phyloP scores from a whole-genome alignment of 2,888 invertebrate species.

The Dryomyza anilis region DNA sequence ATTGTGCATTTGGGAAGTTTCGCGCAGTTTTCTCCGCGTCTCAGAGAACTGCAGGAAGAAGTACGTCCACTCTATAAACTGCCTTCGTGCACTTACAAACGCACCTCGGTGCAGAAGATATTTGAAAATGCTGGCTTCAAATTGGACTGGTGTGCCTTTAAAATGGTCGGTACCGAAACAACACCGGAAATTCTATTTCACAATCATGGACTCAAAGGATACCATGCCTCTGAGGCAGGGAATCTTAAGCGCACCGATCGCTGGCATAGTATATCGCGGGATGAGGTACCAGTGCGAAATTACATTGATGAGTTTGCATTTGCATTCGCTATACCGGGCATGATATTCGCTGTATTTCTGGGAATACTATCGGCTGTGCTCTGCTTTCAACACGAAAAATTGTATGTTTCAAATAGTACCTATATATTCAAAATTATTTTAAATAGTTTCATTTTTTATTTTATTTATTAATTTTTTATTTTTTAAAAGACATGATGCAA shows the following conservation, averaged over 20 bases:
- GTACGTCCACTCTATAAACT: slow-evolving; percentile 80
- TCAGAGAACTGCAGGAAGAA: slow-evolving; percentile 69
- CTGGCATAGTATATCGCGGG: slow-evolving; percentile 70
- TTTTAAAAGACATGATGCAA: slow-evolving; percentile 66
- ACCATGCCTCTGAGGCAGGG: slow-evolving; percentile 51
- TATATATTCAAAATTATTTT: slow-evolving; percentile 4
- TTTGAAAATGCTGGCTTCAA: slow-evolving; percentile 80
- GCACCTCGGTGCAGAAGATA: slow-evolving; percentile 81
- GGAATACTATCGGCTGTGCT: slow-evolving; percentile 73
- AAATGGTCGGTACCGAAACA: slow-evolving; percentile 68
- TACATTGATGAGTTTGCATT: slow-evolving; percentile 73
- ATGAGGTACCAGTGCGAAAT: slow-evolving; percentile 70
- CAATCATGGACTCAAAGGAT: slow-evolving; percentile 46
- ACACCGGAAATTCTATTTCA: slow-evolving; percentile 58
- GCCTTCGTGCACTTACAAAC: slow-evolving; percentile 81
- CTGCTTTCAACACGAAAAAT: slow-evolving; percentile 76
- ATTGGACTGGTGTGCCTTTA: slow-evolving; percentile 89
- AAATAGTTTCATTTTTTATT: slow-evolving; percentile 14
- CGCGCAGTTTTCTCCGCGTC: slow-evolving; percentile 69
- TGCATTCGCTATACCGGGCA: slow-evolving; percentile 72
- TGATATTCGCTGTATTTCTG: slow-evolving; percentile 70
- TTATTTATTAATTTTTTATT: slow-evolving; percentile 35
- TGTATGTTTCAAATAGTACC: slow-evolving; percentile 65
- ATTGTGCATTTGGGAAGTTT: slow-evolving; percentile 82
- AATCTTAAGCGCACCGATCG: slow-evolving; percentile 58